Conservation (phyloP, 2,888 invertebrate genomes). For the Dolichopus griseipennis region DNA sequence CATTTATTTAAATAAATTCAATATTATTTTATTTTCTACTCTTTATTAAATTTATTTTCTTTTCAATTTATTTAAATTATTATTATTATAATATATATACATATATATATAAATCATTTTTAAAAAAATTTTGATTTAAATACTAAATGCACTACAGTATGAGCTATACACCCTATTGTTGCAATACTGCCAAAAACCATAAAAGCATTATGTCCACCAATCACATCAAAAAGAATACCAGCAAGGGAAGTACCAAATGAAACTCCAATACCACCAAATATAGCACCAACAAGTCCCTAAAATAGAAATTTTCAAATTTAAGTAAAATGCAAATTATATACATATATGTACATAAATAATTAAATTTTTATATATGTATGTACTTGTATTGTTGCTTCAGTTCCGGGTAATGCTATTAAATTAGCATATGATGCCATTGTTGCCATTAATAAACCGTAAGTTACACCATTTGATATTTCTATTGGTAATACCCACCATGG, state of each 20-base stretch:
- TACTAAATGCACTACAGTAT: neutral
- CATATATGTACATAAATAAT: too few species aligned
- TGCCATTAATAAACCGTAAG: conserved; percentile 71
- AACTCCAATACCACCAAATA: conserved; percentile 80
- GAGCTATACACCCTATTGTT: neutral
- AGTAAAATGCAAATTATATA: too few species aligned
- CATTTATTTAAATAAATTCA: too few species aligned
- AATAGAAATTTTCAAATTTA: neutral
- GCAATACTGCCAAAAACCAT: neutral
- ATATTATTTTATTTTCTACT: too few species aligned
- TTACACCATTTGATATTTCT: conserved; percentile 72
- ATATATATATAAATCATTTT: too few species aligned
- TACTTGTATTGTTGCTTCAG: conserved; percentile 68
- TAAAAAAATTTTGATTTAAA: neutral
- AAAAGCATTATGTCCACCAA: neutral
- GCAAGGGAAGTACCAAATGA: conserved; percentile 70
- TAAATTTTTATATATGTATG: neutral
- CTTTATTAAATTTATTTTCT: too few species aligned
- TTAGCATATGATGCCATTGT: conserved; percentile 75
- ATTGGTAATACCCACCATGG: conserved; percentile 72
- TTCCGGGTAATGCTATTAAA: conserved; percentile 64
- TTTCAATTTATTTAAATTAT: too few species aligned
- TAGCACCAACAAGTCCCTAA: conserved; percentile 73
- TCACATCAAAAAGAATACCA: conserved; percentile 42
- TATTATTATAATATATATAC: too few species aligned